Conservation (phyloP, 2,797 vertebrate species). For the Pitangus sulphuratus region DNA sequence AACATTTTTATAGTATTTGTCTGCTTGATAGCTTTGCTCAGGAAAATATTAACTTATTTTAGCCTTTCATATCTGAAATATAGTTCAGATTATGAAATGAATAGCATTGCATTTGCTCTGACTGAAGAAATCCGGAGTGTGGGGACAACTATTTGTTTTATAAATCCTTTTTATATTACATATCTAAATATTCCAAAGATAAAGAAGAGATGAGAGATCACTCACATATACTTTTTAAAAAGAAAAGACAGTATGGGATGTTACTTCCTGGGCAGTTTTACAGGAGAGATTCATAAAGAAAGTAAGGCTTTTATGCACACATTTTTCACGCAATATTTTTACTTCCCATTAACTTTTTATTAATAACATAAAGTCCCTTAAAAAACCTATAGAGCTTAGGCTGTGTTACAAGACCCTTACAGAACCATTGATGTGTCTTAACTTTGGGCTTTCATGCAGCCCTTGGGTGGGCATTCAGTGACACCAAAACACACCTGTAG, state of each 20-base stretch:
- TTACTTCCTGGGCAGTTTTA: conserved; percentile 47
- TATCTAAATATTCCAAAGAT: conserved; percentile 61
- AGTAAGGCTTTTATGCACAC: not conserved
- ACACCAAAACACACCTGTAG: conserved; percentile 62
- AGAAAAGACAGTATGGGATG: conserved; percentile 17
- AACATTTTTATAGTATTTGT: conserved; percentile 18
- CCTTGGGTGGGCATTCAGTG: conserved; percentile 73
- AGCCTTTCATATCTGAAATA: conserved; percentile 11
- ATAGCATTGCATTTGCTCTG: conserved; percentile 4
- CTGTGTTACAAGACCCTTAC: conserved; percentile 63
- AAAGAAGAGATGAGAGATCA: not conserved
- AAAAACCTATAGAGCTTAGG: conserved; percentile 40
- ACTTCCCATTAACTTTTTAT: conserved; percentile 50
- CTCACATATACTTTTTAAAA: not conserved
- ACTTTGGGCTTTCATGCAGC: conserved; percentile 67
- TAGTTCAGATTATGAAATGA: conserved; percentile 21
- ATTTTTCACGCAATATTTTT: conserved; percentile 4
- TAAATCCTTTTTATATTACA: conserved; percentile 51
- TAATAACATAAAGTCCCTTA: conserved; percentile 53
- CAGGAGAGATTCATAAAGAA: not conserved
- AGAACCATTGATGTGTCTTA: conserved; percentile 66
- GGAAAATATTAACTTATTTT: conserved; percentile 45
- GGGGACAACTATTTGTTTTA: conserved; percentile 46
- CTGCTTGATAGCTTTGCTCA: not conserved
- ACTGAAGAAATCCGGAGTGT: conserved; percentile 21